Conservation (phyloP, 2,113 vertebrate species). For the Deroptyus accipitrinus region DNA sequence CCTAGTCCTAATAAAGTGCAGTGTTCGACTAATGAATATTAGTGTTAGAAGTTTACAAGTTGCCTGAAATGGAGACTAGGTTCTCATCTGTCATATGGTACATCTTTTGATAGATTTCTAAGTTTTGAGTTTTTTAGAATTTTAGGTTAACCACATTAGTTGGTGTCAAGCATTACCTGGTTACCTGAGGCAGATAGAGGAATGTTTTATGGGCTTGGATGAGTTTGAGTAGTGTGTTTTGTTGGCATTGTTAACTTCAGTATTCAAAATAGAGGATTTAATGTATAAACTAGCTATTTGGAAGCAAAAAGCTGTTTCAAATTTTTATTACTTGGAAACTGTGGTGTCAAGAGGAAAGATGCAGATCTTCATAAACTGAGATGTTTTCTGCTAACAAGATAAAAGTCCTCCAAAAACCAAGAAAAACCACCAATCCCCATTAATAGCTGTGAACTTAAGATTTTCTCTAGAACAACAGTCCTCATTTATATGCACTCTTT, state of each 20-base stretch:
- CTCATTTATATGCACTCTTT: neutral
- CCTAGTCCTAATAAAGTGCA: neutral
- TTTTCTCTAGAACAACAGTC: neutral
- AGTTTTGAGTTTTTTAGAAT: neutral
- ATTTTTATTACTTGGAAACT: neutral
- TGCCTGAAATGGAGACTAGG: neutral
- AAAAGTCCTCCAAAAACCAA: neutral
- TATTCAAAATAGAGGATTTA: neutral
- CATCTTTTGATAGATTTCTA: neutral
- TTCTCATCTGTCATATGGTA: neutral
- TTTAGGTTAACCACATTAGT: neutral
- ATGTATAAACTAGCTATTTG: neutral
- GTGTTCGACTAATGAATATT: neutral
- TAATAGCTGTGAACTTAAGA: neutral
- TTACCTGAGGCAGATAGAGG: neutral
- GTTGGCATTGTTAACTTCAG: neutral
- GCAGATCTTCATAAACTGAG: neutral
- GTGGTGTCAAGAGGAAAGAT: neutral
- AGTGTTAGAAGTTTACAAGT: neutral
- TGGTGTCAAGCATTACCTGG: neutral
- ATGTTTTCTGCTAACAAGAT: neutral
- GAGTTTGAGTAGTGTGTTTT: neutral
- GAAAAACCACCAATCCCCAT: neutral
- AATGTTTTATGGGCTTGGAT: neutral
- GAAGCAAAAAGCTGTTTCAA: neutral